phyloP scores from a whole-genome alignment of 2,888 invertebrate species.

The Rhimphoctona megacephalus region DNA sequence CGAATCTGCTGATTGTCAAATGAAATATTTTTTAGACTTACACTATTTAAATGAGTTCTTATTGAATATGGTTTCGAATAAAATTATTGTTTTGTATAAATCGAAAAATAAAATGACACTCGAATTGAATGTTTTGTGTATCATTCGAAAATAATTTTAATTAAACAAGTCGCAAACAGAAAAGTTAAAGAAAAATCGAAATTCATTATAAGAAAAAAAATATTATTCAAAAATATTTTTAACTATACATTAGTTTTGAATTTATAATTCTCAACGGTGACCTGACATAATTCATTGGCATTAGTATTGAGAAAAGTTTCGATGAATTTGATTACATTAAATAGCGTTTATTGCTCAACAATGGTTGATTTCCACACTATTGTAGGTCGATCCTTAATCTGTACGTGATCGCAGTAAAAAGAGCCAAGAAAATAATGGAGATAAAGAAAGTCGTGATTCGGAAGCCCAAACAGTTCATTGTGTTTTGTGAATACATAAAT shows the following conservation, averaged over 20 bases:
- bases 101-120: too few relatives aligned
- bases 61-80: not conserved
- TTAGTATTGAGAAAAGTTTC: not conserved
- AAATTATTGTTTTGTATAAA: not conserved
- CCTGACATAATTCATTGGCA: too few relatives aligned
- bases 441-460: slow-evolving; percentile 39
- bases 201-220: not conserved
- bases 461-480: slow-evolving; percentile 31
- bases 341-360: not conserved
- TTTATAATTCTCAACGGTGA: not conserved
- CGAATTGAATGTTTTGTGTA: not conserved
- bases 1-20: not conserved
- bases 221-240: not conserved
- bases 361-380: not conserved
- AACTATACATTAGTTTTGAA: too few relatives aligned
- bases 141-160: not conserved
- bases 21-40: too few relatives aligned
- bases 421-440: slow-evolving; percentile 11
- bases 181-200: not conserved
- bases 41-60: not conserved
- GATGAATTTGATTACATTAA: not conserved
- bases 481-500: slow-evolving; percentile 54
- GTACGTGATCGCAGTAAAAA: slow-evolving; percentile 45
- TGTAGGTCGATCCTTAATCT: not conserved
- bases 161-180: not conserved